These are phyloP conservation scores for Mythimna albipuncta DNA, from an alignment of 2,888 invertebrate species.

Conservation along the genomic window DNA sequence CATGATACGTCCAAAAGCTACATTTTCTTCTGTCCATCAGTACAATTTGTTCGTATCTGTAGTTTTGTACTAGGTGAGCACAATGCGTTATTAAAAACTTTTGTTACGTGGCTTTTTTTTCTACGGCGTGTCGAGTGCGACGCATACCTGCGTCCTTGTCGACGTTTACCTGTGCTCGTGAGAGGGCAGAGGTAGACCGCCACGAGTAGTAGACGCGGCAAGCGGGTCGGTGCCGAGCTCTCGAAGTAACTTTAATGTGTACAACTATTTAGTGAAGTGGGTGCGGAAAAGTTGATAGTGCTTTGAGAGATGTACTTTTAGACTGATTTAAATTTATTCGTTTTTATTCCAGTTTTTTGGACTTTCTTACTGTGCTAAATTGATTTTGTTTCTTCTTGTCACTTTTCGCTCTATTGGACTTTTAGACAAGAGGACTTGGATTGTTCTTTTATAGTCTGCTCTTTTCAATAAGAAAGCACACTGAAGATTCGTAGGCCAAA, in stretches of 20 bases:
- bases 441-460: not conserved
- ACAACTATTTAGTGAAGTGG: not conserved
- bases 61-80: slow-evolving; percentile 72
- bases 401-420: not conserved
- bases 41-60: slow-evolving; percentile 70
- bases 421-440: not conserved
- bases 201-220: slow-evolving; percentile 69
- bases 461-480: not conserved
- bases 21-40: slow-evolving; percentile 50
- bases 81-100: slow-evolving; percentile 84
- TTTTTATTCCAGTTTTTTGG: not conserved
- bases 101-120: slow-evolving; percentile 84
- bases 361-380: not conserved
- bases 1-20: slow-evolving; percentile 60
- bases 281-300: not conserved
- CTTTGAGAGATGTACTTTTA: not conserved
- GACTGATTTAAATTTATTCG: not conserved
- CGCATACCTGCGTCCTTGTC: slow-evolving; percentile 86
- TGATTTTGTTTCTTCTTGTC: too few species aligned
- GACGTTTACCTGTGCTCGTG: slow-evolving; percentile 84
- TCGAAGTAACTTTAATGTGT: not conserved
- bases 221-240: not conserved
- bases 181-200: slow-evolving; percentile 75
- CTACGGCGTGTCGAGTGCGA: slow-evolving; percentile 70
- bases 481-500: slow-evolving; percentile 13